Evolutionary conservation across 2,113 vertebrate genomes (phyloP).

Genomic region (Rhipidura dahli): DNA sequence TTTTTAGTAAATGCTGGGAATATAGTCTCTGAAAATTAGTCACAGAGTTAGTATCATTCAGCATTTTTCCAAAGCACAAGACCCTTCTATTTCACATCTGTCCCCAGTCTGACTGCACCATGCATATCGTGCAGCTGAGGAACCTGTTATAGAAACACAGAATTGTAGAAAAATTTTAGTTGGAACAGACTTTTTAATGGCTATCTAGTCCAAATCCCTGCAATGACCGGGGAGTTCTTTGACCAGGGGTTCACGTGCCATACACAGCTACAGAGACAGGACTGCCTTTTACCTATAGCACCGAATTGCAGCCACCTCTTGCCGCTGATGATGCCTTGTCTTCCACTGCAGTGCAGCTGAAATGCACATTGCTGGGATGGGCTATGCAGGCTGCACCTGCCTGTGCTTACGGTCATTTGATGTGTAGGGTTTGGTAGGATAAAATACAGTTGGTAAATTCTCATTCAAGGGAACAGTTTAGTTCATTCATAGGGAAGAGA

Average conservation of each 20-base stretch:
- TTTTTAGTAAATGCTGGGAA: background rate
- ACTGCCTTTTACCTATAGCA: background rate
- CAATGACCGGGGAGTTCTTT: background rate
- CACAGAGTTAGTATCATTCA: background rate
- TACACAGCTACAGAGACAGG: background rate
- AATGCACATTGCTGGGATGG: background rate
- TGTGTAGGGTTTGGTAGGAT: background rate
- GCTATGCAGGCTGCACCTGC: background rate
- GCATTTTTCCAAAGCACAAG: background rate
- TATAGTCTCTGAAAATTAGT: background rate
- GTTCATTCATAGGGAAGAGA: background rate
- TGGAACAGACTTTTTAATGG: background rate
- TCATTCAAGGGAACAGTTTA: background rate
- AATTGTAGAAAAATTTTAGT: background rate
- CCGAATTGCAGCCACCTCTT: background rate
- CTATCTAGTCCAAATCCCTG: background rate
- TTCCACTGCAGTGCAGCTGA: background rate
- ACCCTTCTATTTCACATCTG: background rate
- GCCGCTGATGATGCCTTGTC: background rate
- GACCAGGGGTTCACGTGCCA: accelerated
- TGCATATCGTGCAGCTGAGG: background rate
- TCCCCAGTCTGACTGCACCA: background rate
- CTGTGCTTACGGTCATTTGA: too few relatives aligned
- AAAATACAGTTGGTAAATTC: background rate
- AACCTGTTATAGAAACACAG: background rate